A percentile compares a stretch with the other conserved stretches of the same genome.
phyloP scores from a whole-genome alignment of 2,888 invertebrate species.

The Heliconius ismenius region DNA sequence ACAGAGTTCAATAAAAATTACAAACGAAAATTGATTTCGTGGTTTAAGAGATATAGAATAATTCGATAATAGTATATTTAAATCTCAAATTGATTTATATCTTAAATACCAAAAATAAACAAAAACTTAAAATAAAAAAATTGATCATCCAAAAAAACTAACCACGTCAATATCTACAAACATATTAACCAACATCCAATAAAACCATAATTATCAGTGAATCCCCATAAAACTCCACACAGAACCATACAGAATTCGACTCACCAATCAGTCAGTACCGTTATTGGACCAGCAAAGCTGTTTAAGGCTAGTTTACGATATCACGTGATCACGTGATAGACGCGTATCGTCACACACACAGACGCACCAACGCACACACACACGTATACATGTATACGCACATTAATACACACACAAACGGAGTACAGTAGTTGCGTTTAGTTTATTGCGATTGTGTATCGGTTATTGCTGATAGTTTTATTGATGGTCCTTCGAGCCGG shows the following conservation, averaged over 20 bases:
- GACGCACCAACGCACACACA: slow-evolving; percentile 1
- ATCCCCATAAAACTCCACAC: slow-evolving; percentile 16
- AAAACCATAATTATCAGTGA: slow-evolving; percentile 9
- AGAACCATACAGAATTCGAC: slow-evolving; percentile 7
- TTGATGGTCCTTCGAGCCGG: slow-evolving; percentile 28
- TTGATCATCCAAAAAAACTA: neutral
- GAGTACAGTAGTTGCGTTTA: slow-evolving; percentile 33
- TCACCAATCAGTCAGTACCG: slow-evolving; percentile 39
- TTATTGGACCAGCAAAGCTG: slow-evolving; percentile 41
- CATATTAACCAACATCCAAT: neutral
- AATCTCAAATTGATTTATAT: no score
- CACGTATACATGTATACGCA: slow-evolving; percentile 26
- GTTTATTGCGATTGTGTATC: slow-evolving; percentile 43
- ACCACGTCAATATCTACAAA: neutral
- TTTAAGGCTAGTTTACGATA: slow-evolving; percentile 47
- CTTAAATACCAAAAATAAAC: no score
- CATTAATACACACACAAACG: neutral
- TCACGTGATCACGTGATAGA: slow-evolving; percentile 47
- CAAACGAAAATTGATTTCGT: no score
- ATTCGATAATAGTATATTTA: no score
- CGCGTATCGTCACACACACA: slow-evolving; percentile 42
- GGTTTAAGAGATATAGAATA: no score
- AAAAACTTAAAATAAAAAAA: neutral
- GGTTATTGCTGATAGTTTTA: slow-evolving; percentile 42
- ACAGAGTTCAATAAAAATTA: no score